Conservation (phyloP, 2,113 vertebrate genomes). For the Myotis yumanensis region DNA sequence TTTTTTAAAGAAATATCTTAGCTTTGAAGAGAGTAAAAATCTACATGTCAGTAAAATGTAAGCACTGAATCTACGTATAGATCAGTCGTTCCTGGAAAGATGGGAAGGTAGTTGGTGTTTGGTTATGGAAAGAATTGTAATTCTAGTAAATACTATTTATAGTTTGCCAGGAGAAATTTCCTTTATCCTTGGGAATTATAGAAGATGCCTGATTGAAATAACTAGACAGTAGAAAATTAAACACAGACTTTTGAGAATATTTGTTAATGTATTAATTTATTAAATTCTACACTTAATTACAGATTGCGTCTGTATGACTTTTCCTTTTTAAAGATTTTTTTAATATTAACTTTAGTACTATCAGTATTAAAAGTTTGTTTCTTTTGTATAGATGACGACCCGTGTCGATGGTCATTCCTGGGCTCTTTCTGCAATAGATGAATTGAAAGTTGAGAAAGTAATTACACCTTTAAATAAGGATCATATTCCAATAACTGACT, state of each 20-base stretch:
- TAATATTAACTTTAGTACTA: neutral
- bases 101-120: neutral
- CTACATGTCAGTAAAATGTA: neutral
- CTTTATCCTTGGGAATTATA: neutral
- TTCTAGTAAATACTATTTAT: neutral
- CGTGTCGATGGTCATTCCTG: conserved; percentile 96
- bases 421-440: conserved; percentile 93
- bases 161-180: neutral
- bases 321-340: neutral
- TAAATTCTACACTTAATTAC: neutral
- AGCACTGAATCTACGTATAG: neutral
- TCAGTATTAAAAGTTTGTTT: neutral
- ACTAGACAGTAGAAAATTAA: neutral
- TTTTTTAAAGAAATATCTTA: neutral
- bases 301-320: neutral
- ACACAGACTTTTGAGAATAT: neutral
- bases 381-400: conserved; percentile 89
- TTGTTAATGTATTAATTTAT: neutral
- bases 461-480: conserved; percentile 94
- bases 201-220: neutral
- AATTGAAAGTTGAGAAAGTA: conserved; percentile 88
- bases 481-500: conserved; percentile 92
- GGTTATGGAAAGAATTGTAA: neutral
- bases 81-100: neutral
- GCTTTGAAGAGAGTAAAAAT: neutral